These are phyloP conservation scores for Apoderus coryli DNA, from an alignment of 2,888 invertebrate genomes.

Conservation along the genomic window DNA sequence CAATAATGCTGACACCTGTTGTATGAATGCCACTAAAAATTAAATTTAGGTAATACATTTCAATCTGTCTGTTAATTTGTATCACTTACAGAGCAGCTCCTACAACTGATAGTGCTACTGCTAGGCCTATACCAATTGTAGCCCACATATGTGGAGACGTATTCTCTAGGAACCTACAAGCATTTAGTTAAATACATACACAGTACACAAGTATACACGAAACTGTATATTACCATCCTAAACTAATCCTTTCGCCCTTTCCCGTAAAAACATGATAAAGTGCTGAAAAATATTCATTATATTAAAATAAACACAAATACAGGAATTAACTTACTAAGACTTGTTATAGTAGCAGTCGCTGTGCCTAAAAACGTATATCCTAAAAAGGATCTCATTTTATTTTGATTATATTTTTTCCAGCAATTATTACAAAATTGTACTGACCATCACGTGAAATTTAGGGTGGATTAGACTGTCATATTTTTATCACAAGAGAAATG, in stretches of 20 bases:
- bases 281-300: slow-evolving; percentile 30
- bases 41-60: background rate
- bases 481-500: too few species aligned
- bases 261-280: slow-evolving; percentile 62
- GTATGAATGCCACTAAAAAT: slow-evolving; percentile 77
- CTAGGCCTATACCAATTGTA: slow-evolving; percentile 76
- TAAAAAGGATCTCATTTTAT: slow-evolving; percentile 38
- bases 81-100: slow-evolving; percentile 69
- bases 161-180: slow-evolving; percentile 59
- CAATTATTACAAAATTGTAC: slow-evolving; percentile 2
- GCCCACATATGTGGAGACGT: slow-evolving; percentile 96
- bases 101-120: slow-evolving; percentile 89
- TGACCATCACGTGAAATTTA: slow-evolving; percentile 9
- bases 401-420: background rate
- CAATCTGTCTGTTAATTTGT: too few species aligned
- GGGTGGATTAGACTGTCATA: too few species aligned
- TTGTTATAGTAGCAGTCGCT: slow-evolving; percentile 25
- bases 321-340: slow-evolving; percentile 22
- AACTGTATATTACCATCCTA: slow-evolving; percentile 53
- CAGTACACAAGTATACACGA: background rate
- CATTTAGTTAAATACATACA: slow-evolving; percentile 2
- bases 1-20: slow-evolving; percentile 88
- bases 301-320: background rate
- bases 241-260: slow-evolving; percentile 70
- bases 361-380: slow-evolving; percentile 29